These are phyloP conservation scores for Dasypogon diadema DNA, from an alignment of 2,888 invertebrate genomes.

Conservation along the genomic window DNA sequence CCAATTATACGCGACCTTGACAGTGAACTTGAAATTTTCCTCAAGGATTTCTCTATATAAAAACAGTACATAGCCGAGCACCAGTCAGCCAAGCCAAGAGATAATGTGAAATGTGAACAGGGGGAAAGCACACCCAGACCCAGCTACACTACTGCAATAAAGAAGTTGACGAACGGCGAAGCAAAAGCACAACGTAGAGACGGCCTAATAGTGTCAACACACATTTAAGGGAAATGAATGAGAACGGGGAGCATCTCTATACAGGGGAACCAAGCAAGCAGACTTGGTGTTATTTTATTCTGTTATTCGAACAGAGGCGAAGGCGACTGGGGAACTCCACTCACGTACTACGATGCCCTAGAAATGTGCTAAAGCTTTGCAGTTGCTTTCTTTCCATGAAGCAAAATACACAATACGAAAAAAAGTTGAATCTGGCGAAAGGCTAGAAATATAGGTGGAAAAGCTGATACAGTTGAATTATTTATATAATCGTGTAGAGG, in stretches of 20 bases:
- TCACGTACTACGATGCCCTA: slow-evolving; percentile 23
- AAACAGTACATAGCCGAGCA: slow-evolving; percentile 11
- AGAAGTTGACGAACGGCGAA: too few relatives aligned
- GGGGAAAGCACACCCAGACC: slow-evolving; percentile 21
- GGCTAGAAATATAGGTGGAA: background rate
- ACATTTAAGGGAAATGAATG: slow-evolving; percentile 19
- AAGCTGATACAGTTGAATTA: background rate
- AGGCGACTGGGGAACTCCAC: background rate
- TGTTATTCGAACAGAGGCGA: too few relatives aligned
- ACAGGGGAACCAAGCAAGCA: slow-evolving; percentile 18
- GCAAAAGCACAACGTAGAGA: background rate
- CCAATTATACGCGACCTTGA: slow-evolving; percentile 81
- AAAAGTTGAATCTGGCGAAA: background rate
- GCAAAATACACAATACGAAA: too few relatives aligned
- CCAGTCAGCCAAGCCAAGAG: background rate
- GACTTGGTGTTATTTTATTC: too few relatives aligned
- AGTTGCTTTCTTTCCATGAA: background rate
- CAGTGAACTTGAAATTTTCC: slow-evolving; percentile 80
- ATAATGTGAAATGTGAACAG: background rate
- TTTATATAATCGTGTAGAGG: background rate
- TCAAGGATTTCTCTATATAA: slow-evolving; percentile 49
- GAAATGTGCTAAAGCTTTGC: slow-evolving; percentile 7
- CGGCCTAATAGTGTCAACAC: background rate
- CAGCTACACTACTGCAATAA: background rate
- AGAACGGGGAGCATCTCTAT: background rate